A percentile compares a stretch with the other conserved stretches of the same genome.
Conservation (phyloP, 37 sponge, comb jelly and placozoan species). For the Chondrosia reniformis region DNA sequence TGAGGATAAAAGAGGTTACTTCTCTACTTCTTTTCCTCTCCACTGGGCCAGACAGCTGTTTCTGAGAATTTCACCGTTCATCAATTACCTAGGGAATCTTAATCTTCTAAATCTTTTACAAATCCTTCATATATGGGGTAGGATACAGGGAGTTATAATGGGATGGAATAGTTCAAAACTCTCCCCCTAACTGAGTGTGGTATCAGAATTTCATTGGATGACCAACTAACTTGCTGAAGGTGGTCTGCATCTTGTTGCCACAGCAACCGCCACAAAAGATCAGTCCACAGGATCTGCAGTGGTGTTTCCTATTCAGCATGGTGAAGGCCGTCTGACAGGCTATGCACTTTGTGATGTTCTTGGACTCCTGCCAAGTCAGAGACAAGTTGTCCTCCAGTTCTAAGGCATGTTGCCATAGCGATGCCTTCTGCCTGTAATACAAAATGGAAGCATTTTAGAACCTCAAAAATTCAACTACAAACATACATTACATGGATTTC, state of each 20-base stretch:
- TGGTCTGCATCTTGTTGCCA: constrained; percentile 32
- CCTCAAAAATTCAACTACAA: neutral
- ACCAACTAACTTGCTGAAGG: constrained; percentile 56
- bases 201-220: too few relatives aligned
- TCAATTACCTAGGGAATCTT: too few relatives aligned
- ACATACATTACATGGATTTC: neutral
- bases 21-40: too few relatives aligned
- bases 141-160: too few relatives aligned
- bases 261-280: constrained; percentile 78
- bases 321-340: constrained; percentile 47
- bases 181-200: too few relatives aligned
- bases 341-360: constrained; percentile 37
- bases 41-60: too few relatives aligned
- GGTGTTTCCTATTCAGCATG: constrained; percentile 70
- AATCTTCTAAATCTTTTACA: too few relatives aligned
- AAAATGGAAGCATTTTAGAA: neutral
- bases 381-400: constrained; percentile 53
- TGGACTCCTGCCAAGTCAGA: neutral
- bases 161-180: too few relatives aligned
- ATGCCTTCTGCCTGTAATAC: constrained; percentile 65
- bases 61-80: too few relatives aligned
- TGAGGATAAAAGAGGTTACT: too few relatives aligned
- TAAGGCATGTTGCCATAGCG: constrained; percentile 79
- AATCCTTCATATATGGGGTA: too few relatives aligned
- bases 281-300: constrained; percentile 82